Evolutionary conservation across 2,888 invertebrate genomes (phyloP).

Genomic region (Cryptus viduatorius): DNA sequence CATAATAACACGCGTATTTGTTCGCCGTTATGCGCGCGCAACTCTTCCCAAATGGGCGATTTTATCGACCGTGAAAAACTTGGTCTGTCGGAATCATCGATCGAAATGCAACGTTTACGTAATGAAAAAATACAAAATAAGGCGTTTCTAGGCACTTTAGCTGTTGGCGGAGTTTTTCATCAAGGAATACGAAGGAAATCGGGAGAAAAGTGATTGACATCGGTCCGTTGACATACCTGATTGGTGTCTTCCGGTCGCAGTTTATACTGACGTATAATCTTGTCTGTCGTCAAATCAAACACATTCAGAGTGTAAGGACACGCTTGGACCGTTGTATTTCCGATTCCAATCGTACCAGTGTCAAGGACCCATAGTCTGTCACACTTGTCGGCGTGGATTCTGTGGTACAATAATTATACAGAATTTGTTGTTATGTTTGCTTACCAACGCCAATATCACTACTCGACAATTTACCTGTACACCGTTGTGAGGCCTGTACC

Average conservation of each 20-base stretch:
- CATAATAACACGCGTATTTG: background rate
- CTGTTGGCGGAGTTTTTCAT: background rate
- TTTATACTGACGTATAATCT: slow-evolving; percentile 89
- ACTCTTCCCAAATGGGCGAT: background rate
- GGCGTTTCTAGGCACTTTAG: background rate
- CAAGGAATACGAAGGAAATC: background rate
- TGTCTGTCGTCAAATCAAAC: slow-evolving; percentile 91
- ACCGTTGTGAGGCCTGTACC: slow-evolving; percentile 91
- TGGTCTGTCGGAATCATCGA: background rate
- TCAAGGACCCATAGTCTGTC: slow-evolving; percentile 94
- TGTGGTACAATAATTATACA: slow-evolving; percentile 71
- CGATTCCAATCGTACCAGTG: slow-evolving; percentile 93
- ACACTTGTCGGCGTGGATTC: slow-evolving; percentile 92
- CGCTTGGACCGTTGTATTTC: slow-evolving; percentile 90
- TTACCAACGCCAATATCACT: background rate
- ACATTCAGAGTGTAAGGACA: slow-evolving; percentile 93
- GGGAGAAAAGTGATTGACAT: background rate
- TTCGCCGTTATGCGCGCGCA: background rate
- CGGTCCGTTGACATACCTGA: slow-evolving; percentile 79
- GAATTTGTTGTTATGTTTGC: background rate
- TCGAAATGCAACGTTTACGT: background rate
- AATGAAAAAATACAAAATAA: background rate
- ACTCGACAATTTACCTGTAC: slow-evolving; percentile 85
- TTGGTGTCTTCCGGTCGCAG: slow-evolving; percentile 91
- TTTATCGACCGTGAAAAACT: slow-evolving; percentile 28